Evolutionary conservation across 2,797 vertebrate genomes (phyloP).

Genomic region (Staurois parvus): DNA sequence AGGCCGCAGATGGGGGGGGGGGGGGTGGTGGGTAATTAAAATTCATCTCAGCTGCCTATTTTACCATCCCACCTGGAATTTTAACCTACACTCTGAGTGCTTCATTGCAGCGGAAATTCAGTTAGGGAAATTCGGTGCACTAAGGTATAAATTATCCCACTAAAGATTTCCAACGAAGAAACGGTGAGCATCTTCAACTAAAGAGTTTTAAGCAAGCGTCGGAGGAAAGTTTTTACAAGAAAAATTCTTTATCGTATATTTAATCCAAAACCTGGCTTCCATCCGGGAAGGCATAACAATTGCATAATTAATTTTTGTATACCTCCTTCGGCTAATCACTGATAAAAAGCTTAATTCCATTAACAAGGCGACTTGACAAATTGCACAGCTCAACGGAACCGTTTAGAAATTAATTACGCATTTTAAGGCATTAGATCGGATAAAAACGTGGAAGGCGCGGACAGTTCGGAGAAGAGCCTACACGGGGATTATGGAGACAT

Average conservation of each 20-base stretch:
- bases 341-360: constrained; percentile 89
- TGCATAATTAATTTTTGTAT: constrained; percentile 84
- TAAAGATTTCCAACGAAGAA: background rate
- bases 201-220: constrained; percentile 70
- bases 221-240: background rate
- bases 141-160: too few relatives aligned
- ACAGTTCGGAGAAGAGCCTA: constrained; percentile 60
- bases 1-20: too few relatives aligned
- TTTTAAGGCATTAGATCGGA: constrained; percentile 84
- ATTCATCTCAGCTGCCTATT: too few relatives aligned
- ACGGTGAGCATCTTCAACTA: constrained; percentile 70
- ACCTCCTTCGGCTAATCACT: constrained; percentile 85
- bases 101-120: too few relatives aligned
- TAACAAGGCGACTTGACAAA: constrained; percentile 85
- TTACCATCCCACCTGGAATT: too few relatives aligned
- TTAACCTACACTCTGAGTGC: too few relatives aligned
- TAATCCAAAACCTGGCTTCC: constrained; percentile 85
- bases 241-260: constrained; percentile 78
- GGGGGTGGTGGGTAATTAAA: too few relatives aligned
- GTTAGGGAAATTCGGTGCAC: too few relatives aligned
- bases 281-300: constrained; percentile 82
- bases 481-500: constrained; percentile 43
- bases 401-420: constrained; percentile 87
- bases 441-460: constrained; percentile 74
- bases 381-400: constrained; percentile 81